These are phyloP conservation scores for Desmodus rotundus DNA, from an alignment of 2,113 vertebrate genomes.

Conservation along the genomic window DNA sequence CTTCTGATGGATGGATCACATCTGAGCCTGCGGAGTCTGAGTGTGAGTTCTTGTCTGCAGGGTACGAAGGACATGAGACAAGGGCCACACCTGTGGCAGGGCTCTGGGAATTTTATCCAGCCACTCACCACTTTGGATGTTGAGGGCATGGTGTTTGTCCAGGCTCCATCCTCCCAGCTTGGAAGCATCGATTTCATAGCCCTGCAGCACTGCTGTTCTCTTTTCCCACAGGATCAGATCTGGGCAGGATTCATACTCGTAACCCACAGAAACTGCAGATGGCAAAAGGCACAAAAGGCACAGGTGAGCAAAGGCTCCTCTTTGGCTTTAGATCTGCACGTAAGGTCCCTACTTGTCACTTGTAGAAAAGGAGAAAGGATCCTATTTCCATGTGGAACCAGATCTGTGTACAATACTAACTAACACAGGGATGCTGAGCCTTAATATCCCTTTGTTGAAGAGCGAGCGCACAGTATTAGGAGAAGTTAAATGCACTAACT, in stretches of 20 bases:
- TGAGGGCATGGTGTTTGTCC: constrained; percentile 96
- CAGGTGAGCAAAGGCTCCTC: neutral
- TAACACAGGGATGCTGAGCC: neutral
- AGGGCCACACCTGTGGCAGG: neutral
- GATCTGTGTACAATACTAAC: neutral
- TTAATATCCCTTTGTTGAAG: neutral
- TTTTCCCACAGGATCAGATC: constrained; percentile 99
- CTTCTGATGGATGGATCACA: neutral
- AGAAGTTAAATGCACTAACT: neutral
- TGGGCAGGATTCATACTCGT: constrained; percentile 98
- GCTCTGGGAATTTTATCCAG: neutral
- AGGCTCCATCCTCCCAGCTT: constrained; percentile 96
- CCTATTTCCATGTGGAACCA: neutral
- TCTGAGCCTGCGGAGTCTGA: neutral
- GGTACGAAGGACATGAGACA: too few species aligned
- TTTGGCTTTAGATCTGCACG: neutral
- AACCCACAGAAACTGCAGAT: constrained; percentile 92
- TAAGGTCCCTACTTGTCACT: neutral
- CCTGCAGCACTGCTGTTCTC: constrained; percentile 94
- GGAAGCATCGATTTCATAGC: constrained; percentile 94
- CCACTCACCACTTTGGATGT: constrained; percentile 94
- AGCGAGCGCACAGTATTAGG: neutral
- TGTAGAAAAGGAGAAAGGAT: neutral
- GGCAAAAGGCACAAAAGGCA: neutral
- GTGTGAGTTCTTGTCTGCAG: neutral